Conservation (phyloP, 2,797 vertebrate genomes). For the Chromobotia macracanthus region DNA sequence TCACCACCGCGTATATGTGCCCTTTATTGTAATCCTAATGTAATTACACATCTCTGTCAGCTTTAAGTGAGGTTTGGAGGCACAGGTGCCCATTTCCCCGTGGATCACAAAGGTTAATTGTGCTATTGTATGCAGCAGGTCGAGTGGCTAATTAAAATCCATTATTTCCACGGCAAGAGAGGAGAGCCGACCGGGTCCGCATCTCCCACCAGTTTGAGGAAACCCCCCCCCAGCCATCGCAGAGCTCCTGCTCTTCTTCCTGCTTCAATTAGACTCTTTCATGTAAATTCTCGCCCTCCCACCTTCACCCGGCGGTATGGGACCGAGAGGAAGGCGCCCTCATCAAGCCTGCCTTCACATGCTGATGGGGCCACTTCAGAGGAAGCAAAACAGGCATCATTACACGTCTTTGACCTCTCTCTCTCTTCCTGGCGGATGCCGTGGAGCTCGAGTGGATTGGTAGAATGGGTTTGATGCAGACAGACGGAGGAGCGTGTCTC, state of each 20-base stretch:
- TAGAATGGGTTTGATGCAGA: conserved; percentile 44
- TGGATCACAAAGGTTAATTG: conserved; percentile 68
- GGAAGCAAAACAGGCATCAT: conserved; percentile 51
- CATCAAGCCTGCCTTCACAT: conserved; percentile 52
- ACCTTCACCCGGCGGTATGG: conserved; percentile 27
- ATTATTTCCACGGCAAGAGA: conserved; percentile 44
- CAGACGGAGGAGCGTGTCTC: conserved; percentile 44
- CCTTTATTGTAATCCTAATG: conserved; percentile 43
- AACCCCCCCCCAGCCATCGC: conserved; percentile 31
- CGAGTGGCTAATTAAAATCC: conserved; percentile 59
- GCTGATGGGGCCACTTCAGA: conserved; percentile 28
- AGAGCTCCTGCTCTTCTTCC: conserved; percentile 36
- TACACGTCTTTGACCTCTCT: conserved; percentile 51
- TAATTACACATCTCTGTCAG: conserved; percentile 63
- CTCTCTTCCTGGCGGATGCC: conserved; percentile 22
- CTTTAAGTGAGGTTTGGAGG: conserved; percentile 55
- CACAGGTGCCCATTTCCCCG: conserved; percentile 43
- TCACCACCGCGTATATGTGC: background rate
- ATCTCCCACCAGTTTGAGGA: conserved; percentile 23
- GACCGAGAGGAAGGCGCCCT: conserved; percentile 46
- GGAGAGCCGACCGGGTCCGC: conserved; percentile 9
- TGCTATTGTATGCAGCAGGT: conserved; percentile 50
- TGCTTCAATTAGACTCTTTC: conserved; percentile 45
- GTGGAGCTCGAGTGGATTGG: conserved; percentile 20
- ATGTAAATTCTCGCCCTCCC: conserved; percentile 27